Base-by-base conservation (phyloP, 2,888 invertebrate genomes). In the Agrotis segetum region DNA sequence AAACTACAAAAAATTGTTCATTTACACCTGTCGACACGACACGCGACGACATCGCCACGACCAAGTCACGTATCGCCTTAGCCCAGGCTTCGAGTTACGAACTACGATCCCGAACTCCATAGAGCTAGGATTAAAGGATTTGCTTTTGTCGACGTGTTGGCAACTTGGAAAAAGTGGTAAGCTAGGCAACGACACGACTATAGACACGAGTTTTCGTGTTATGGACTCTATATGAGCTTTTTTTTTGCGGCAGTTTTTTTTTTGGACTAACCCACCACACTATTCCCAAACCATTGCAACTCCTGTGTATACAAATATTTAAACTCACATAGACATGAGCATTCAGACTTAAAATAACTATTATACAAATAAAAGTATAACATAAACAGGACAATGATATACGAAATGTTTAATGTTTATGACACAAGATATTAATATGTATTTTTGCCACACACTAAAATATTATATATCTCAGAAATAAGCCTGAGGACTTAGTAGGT, bases 41-140 rank as follows among this genome's bases (percentile, higher is more conserved):
- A 59, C 67, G 68, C 66, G 67, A 75, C 78, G 67, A 58, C 56
- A 14, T 16, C 60, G 53, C 29, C 34, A 24, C 71, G 69, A 70
- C 65, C 82, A 21, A 60, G 81, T 82, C 87, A 87, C 86, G 86
- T 85, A 77, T 59, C 49, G 66, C 66, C 75, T 78, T 75, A 85
- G 78, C 79, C 74, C 79, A 71, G 81, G 82, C 82, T 80, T 66
- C 59, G 59, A 87, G 85, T 87, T 87, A 29, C 63, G 70, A 85
- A 85, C 82, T 85, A 55, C 76, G 80, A 81, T 74, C 73, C 71
- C 79, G 61, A 88, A 89, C 87, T 89, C 82, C 77, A 88, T 84
- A 86, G 85, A 89, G 85, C 81, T 82, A 71, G 87, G 88, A 88
- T 89, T 89, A 89, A 79, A 71, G 69, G 88, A 81, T 87, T 87